phyloP scores from a whole-genome alignment of 2,888 invertebrate genomes.

The Beris chalybata region DNA sequence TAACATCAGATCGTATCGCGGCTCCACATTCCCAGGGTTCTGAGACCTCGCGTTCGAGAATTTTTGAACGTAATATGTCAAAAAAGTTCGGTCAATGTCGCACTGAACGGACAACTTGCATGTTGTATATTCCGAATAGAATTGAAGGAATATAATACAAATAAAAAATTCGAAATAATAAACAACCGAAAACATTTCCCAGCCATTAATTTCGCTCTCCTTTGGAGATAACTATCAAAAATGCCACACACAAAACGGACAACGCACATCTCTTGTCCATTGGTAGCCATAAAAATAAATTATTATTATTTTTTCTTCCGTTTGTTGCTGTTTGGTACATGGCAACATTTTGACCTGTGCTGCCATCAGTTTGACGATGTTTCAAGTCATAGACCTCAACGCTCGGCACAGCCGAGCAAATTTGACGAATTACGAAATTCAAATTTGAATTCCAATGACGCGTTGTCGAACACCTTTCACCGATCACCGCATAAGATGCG shows the following conservation, averaged over 20 bases:
- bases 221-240: conserved; percentile 31
- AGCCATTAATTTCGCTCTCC: conserved; percentile 35
- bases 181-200: conserved; percentile 28
- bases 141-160: conserved; percentile 2
- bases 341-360: conserved; percentile 6
- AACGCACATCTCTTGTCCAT: conserved; percentile 30
- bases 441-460: background rate
- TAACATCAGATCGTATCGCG: conserved; percentile 23
- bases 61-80: conserved; percentile 27
- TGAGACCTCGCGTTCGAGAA: conserved; percentile 16
- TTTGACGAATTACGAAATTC: no score
- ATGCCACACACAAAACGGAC: conserved; percentile 31
- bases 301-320: conserved; percentile 25
- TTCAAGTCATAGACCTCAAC: conserved; percentile 23
- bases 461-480: conserved; percentile 17
- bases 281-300: conserved; percentile 31
- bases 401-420: background rate
- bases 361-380: conserved; percentile 4
- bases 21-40: conserved; percentile 21
- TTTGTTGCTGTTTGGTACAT: conserved; percentile 21
- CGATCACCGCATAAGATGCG: background rate
- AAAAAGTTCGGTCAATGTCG: conserved; percentile 25
- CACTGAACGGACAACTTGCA: background rate
- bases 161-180: conserved; percentile 27
- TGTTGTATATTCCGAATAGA: background rate